Evolutionary conservation across 2,113 vertebrate species (phyloP), one percentile per base, ranked within the genome.

Genomic region (Otis tarda): DNA sequence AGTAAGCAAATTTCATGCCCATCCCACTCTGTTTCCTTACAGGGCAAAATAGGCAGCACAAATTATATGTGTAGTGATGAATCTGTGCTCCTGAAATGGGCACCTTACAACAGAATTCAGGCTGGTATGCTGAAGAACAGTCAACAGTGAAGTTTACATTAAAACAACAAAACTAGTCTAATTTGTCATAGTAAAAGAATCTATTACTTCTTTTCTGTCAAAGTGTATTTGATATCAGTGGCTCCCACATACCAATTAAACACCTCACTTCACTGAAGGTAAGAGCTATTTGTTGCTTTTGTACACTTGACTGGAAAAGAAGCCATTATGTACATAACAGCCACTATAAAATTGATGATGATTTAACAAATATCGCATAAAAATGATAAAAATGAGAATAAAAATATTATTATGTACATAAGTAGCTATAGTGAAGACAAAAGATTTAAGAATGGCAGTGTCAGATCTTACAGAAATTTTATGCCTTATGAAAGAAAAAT

Each of bases 171-270:
- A 76, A 79, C 9, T 20, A 37, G 50, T 25, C 45, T 63, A 64
- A 77, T 76, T 60, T 70, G 77, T 89, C 67, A 83, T 2, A 37
- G 49, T 35, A 89, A 91, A 77, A 88, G 74, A 76, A 57, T 21
- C 41, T 77, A 79, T 70, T 68, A 28, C 15, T 56, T 96, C 67
- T 83, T 56, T 85, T 91, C 83, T 67, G 39, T 79, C 77, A 79
- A 89, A 65, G 19, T 68, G 20, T 76, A 37, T 83, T 84, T 83
- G 55, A 20, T 76, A 87, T 28, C 80, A 77, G 53, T 37, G 23
- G 28, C 85, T 96, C 64, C 67, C 78, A 93, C 60, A 70, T 56
- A 86, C 33, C 59, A 94, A 94, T 95, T 86, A 96, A 94, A 97
- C 50, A 95, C 17, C 12, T 73, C 74, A 83, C 39, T 95, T 85